A percentile compares a stretch with the other conserved stretches of the same genome.
These are phyloP conservation scores for Saccopteryx bilineata DNA, from an alignment of 2,113 vertebrate genomes.

Conservation along the genomic window DNA sequence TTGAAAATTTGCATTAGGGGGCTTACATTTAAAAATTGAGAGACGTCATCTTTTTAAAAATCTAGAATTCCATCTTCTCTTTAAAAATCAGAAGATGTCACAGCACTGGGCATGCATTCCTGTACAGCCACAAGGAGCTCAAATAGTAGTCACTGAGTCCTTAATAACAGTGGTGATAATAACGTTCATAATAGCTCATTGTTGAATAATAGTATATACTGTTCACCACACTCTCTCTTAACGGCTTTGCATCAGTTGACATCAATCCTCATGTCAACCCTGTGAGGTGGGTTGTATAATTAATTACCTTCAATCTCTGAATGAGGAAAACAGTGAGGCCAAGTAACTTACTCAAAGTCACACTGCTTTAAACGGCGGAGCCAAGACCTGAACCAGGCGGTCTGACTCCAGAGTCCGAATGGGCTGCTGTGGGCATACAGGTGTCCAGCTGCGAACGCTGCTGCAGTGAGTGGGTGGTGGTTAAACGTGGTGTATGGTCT, in stretches of 20 bases:
- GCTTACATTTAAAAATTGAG: neutral
- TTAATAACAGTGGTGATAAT: neutral
- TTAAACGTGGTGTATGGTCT: neutral
- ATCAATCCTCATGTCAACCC: neutral
- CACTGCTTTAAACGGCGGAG: neutral
- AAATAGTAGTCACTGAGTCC: neutral
- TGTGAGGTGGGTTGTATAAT: neutral
- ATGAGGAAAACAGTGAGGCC: neutral
- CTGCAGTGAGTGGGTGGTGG: neutral
- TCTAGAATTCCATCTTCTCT: neutral
- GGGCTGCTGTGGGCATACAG: fast-evolving
- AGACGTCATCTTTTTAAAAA: neutral
- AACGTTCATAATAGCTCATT: neutral
- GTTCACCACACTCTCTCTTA: neutral
- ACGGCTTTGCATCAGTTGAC: neutral
- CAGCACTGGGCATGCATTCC: neutral
- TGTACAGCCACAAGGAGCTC: neutral
- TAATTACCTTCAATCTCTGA: neutral
- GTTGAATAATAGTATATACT: neutral
- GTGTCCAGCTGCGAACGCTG: neutral
- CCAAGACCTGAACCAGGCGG: neutral
- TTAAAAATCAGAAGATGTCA: neutral
- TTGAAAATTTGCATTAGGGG: neutral
- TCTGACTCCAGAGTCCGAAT: neutral
- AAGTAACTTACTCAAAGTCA: neutral